phyloP scores from a whole-genome alignment of 2,797 vertebrate species.

The Eurystomus glaucurus region DNA sequence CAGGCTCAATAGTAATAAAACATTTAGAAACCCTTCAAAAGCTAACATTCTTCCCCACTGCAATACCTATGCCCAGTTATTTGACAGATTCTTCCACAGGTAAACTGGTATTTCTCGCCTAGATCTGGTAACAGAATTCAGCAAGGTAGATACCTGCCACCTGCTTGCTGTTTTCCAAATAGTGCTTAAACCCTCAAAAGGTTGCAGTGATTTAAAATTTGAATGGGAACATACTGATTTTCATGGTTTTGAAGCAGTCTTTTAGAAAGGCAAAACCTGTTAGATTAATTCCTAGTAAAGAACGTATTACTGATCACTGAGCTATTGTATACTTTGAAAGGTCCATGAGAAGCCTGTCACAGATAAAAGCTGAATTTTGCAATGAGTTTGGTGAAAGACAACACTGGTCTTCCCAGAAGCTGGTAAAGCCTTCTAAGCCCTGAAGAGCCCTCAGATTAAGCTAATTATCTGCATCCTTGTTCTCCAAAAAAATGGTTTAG shows the following conservation, averaged over 20 bases:
- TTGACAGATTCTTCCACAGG: not conserved
- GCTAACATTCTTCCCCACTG: not conserved
- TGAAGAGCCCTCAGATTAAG: not conserved
- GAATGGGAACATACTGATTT: not conserved
- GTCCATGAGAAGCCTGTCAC: not conserved
- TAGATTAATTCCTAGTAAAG: not conserved
- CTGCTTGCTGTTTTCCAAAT: not conserved
- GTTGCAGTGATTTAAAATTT: not conserved
- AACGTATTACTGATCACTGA: not conserved
- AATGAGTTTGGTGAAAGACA: not conserved
- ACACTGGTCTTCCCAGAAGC: not conserved
- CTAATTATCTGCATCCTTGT: not conserved
- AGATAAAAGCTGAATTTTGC: not conserved
- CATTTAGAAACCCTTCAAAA: not conserved
- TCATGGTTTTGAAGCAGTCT: not conserved
- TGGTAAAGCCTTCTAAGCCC: not conserved
- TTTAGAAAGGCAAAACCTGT: not conserved
- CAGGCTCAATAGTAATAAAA: not conserved
- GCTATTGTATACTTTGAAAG: not conserved
- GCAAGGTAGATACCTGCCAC: not conserved
- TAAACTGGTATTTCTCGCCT: not conserved
- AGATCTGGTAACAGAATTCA: not conserved
- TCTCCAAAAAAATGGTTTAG: not conserved
- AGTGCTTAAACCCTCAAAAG: not conserved
- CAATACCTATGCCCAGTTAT: not conserved